phyloP scores from a whole-genome alignment of 2,888 invertebrate genomes.

The Mesoligia furuncula region DNA sequence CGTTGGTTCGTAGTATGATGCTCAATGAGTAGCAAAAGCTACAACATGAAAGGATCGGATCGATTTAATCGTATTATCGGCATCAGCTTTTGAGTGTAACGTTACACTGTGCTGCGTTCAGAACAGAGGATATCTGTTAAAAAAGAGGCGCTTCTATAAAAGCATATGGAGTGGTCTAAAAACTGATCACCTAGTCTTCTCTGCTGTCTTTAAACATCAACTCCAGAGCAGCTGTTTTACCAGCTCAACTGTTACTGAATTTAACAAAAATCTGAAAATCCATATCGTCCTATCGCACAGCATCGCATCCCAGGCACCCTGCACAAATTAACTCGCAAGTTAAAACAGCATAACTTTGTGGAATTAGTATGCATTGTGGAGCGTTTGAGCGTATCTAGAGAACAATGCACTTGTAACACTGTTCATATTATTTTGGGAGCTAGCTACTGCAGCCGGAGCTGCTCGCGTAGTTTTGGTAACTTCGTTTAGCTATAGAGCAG shows the following conservation, averaged over 20 bases:
- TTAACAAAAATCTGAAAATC: not conserved
- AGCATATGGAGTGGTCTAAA: not conserved
- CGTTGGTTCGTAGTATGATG: constrained; percentile 36
- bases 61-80: constrained; percentile 35
- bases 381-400: constrained; percentile 60
- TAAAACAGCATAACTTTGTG: constrained; percentile 59
- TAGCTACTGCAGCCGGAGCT: constrained; percentile 20
- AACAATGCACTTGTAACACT: constrained; percentile 59
- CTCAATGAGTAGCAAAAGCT: constrained; percentile 41
- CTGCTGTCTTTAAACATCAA: not conserved
- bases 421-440: constrained; percentile 54
- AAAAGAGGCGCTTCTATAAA: not conserved
- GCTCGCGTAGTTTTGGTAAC: constrained; percentile 28
- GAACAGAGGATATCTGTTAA: not conserved
- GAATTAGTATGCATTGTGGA: constrained; percentile 68
- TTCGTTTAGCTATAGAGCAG: constrained; percentile 13
- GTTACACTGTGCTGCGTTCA: not conserved
- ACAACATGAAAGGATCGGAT: constrained; percentile 42
- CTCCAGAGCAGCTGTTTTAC: not conserved
- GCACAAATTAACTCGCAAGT: constrained; percentile 57
- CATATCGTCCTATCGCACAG: not conserved
- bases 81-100: constrained; percentile 12
- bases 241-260: not conserved
- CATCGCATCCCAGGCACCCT: not conserved
- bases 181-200: not conserved